Conservation (phyloP, 2,113 vertebrate genomes). For the Oncorhynchus kisutch region DNA sequence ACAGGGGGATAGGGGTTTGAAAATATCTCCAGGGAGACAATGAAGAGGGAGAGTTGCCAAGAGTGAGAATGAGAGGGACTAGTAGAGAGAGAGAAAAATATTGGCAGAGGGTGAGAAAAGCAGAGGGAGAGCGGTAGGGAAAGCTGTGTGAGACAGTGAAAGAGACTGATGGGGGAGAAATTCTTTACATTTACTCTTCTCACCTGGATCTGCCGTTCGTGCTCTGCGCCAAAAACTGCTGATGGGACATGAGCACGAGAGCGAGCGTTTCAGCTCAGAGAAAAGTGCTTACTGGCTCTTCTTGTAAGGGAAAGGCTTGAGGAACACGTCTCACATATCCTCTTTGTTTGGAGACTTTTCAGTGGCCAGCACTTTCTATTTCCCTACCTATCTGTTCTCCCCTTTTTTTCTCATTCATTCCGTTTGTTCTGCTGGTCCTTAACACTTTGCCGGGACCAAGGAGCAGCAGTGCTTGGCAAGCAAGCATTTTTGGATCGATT, state of each 20-base stretch:
- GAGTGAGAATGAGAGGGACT: constrained; percentile 40
- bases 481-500: constrained; percentile 65
- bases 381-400: constrained; percentile 64
- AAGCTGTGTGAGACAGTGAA: constrained; percentile 41
- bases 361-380: constrained; percentile 79
- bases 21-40: constrained; percentile 57
- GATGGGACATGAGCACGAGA: constrained; percentile 71
- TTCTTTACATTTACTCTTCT: constrained; percentile 63
- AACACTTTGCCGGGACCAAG: constrained; percentile 59
- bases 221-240: constrained; percentile 74
- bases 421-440: constrained; percentile 65
- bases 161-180: constrained; percentile 67
- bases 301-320: constrained; percentile 74
- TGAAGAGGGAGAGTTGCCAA: constrained; percentile 64
- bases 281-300: constrained; percentile 81
- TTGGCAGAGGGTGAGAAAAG: constrained; percentile 54
- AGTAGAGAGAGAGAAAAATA: constrained; percentile 41
- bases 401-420: constrained; percentile 71
- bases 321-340: constrained; percentile 75
- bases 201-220: constrained; percentile 72
- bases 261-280: constrained; percentile 71
- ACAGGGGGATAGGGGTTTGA: constrained; percentile 45
- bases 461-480: constrained; percentile 53
- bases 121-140: constrained; percentile 19
- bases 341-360: constrained; percentile 81